Evolutionary conservation across 2,113 vertebrate species (phyloP), one percentile per base, ranked within the genome.

Genomic region (Lasiurus borealis): DNA sequence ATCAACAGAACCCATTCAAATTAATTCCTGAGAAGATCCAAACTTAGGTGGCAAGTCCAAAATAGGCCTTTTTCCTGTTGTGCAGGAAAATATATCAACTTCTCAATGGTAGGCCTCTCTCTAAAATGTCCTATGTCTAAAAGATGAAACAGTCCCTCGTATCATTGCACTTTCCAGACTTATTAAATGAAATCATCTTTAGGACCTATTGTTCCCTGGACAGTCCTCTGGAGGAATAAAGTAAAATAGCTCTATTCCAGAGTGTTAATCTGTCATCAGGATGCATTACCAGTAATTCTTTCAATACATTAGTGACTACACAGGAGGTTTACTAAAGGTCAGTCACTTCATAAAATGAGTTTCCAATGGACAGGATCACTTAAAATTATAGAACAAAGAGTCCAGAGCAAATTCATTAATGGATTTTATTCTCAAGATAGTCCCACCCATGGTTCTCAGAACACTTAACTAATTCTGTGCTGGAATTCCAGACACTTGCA

Each of bases 251-350:
- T 75, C 77, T 75, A 71, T 50, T 77, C 16, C 81, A 36, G 31
- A 52, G 21, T 82, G 73, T 94, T 95, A 94, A 95, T 96, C 92
- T 96, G 80, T 81, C 62, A 85, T 83, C 62, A 31, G 6, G 62
- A 96, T 92, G 68, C 81, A 95, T 93, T 87, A 93, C 64, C 76
- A 44, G 40, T 92, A 92, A 85, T 81, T 95, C 81, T 85, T 91
- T 29, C 78, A 71, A 69, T 88, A 86, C 93, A 95, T 96, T 94
- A 96, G 85, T 71, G 54, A 85, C 44, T 75, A 94, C n/a, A 85
- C 11, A 66, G 90, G 90, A 96, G 72, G 77, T 94, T 96, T 93
- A 88, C 80, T 94, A 92, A 95, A 97, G 87, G 96, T 93, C 91
- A 96, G 85, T 77, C 71, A 29, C n/a, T 82, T 78, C 34, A 94